phyloP scores from a whole-genome alignment of 92 coral and sea anemone species.

The Epizoanthus scotinus region DNA sequence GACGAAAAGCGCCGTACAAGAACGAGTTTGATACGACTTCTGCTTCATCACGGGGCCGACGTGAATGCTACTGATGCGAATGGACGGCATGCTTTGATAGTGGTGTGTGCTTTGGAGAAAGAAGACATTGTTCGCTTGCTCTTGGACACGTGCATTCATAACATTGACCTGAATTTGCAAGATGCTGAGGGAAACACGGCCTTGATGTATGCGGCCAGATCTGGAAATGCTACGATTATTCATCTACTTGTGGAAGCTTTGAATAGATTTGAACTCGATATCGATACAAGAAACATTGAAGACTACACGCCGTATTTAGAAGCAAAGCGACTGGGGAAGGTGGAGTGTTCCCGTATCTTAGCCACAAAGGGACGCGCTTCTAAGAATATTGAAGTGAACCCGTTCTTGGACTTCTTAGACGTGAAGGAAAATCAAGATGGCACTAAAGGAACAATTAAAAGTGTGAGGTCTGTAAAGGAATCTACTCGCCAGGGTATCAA shows the following conservation, averaged over 20 bases:
- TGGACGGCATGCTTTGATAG: conserved; percentile 82
- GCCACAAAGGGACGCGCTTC: conserved; percentile 83
- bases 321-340: conserved; percentile 73
- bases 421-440: conserved; percentile 31
- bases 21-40: conserved; percentile 64
- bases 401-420: conserved; percentile 73
- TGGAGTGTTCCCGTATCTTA: conserved; percentile 76
- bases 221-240: conserved; percentile 75
- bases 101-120: conserved; percentile 69
- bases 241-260: conserved; percentile 70
- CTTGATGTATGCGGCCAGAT: conserved; percentile 74
- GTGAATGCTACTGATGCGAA: conserved; percentile 80
- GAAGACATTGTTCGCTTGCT: conserved; percentile 80
- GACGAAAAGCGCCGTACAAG: conserved; percentile 86
- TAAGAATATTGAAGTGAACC: conserved; percentile 78
- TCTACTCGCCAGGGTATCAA: neutral
- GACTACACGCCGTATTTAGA: conserved; percentile 97
- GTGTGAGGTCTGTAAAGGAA: conserved; percentile 1
- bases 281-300: conserved; percentile 79
- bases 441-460: conserved; percentile 47
- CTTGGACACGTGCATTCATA: conserved; percentile 67
- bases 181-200: conserved; percentile 89
- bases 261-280: conserved; percentile 77
- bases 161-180: conserved; percentile 73
- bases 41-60: conserved; percentile 84